Percentiles rank a stretch among this genome's conserved stretches.
These are phyloP conservation scores for Brachyopa scutellaris DNA, from an alignment of 2,888 invertebrate genomes.

Conservation along the genomic window DNA sequence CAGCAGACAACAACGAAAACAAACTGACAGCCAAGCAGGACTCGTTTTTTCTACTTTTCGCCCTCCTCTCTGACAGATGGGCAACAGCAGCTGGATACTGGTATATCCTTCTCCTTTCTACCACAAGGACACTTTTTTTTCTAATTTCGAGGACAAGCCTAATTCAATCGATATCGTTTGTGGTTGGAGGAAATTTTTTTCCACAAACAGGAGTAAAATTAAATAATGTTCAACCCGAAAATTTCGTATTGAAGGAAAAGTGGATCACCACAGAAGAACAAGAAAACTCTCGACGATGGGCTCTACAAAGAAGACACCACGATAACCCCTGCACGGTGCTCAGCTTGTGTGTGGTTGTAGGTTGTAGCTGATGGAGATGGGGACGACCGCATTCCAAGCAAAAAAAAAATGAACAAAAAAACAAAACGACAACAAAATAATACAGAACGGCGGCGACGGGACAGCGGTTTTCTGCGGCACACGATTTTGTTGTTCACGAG, in stretches of 20 bases:
- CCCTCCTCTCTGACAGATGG: conserved; percentile 60
- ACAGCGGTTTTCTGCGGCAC: conserved; percentile 8
- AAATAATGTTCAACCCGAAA: neutral
- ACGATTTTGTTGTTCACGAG: conserved; percentile 38
- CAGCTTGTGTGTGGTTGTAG: neutral
- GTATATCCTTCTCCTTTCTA: conserved; percentile 43
- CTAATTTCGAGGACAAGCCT: conserved; percentile 25
- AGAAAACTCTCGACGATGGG: conserved; percentile 30
- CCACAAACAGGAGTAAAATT: no score
- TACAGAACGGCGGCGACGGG: conserved; percentile 36
- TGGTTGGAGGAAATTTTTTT: conserved; percentile 15
- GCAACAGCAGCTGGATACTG: conserved; percentile 22
- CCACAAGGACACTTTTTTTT: conserved; percentile 54
- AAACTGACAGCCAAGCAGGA: conserved; percentile 49
- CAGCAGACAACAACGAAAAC: conserved; percentile 43
- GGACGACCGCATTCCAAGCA: conserved; percentile 70
- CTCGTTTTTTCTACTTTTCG: conserved; percentile 2
- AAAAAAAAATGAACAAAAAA: conserved; percentile 27
- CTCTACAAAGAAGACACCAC: conserved; percentile 52
- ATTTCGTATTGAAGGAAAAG: conserved; percentile 13
- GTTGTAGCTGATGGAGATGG: conserved; percentile 45
- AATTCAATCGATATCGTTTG: conserved; percentile 41
- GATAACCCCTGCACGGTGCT: conserved; percentile 20
- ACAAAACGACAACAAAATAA: conserved; percentile 33
- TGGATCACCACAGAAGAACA: conserved; percentile 25